A percentile compares a stretch with the other conserved stretches of the same genome.
phyloP scores from a whole-genome alignment of 2,797 vertebrate genomes.

The Hippocampus kuda region DNA sequence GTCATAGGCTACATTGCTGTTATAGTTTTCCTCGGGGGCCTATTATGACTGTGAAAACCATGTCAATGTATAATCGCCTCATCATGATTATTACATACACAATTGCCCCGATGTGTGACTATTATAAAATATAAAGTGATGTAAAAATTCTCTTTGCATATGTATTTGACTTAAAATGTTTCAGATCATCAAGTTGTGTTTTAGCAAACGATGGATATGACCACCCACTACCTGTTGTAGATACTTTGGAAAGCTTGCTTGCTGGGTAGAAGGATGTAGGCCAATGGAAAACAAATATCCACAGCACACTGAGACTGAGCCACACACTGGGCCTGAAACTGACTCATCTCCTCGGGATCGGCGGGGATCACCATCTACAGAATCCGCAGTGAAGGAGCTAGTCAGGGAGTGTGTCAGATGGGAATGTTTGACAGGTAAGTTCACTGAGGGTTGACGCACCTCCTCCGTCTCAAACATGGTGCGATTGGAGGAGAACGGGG shows the following conservation, averaged over 20 bases:
- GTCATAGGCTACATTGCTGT: not conserved
- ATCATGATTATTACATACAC: too few relatives aligned
- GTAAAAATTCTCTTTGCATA: too few relatives aligned
- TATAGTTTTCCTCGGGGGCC: not conserved
- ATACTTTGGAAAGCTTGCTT: conserved; percentile 84
- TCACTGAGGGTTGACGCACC: conserved; percentile 47
- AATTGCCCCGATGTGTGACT: too few relatives aligned
- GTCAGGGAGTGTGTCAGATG: not conserved
- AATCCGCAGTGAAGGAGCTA: not conserved
- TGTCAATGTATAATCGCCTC: too few relatives aligned
- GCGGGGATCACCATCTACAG: conserved; percentile 89
- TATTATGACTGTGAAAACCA: too few relatives aligned
- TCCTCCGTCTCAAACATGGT: conserved; percentile 94
- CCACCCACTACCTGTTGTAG: conserved; percentile 76
- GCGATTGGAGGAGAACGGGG: conserved; percentile 86
- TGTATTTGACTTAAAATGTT: too few relatives aligned
- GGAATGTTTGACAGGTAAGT: not conserved
- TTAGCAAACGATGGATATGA: not conserved
- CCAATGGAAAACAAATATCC: conserved; percentile 74
- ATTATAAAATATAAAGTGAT: too few relatives aligned
- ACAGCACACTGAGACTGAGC: conserved; percentile 76
- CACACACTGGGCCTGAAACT: conserved; percentile 80
- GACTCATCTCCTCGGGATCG: conserved; percentile 80
- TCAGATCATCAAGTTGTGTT: not conserved
- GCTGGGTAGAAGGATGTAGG: conserved; percentile 79